Percentiles rank a stretch among this genome's conserved stretches.
These are phyloP conservation scores for Melanchra persicariae DNA, from an alignment of 2,888 invertebrate genomes.

Conservation along the genomic window DNA sequence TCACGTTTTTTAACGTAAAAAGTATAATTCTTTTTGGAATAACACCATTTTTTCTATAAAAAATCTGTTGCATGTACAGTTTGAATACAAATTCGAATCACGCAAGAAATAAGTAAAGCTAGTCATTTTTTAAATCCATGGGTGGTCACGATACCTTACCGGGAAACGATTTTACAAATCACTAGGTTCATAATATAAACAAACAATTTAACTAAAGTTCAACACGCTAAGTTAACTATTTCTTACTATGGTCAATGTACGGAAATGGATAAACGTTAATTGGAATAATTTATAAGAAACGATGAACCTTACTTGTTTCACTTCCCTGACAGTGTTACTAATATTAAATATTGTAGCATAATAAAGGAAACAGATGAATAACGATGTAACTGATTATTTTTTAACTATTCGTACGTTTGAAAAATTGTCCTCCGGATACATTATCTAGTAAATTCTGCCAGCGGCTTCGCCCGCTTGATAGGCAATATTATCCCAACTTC, in stretches of 20 bases:
- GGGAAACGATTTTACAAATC: constrained; percentile 69
- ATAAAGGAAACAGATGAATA: constrained; percentile 16
- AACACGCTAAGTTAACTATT: constrained; percentile 60
- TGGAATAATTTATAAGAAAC: constrained; percentile 45
- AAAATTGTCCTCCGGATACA: too few species aligned
- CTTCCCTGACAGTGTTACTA: constrained; percentile 14
- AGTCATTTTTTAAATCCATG: constrained; percentile 60
- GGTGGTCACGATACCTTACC: constrained; percentile 64
- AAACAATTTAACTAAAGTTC: constrained; percentile 61
- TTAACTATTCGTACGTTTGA: too few species aligned
- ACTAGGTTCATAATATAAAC: constrained; percentile 63
- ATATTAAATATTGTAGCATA: constrained; percentile 10
- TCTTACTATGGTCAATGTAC: constrained; percentile 55
- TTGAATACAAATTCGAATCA: constrained; percentile 59
- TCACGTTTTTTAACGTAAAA: constrained; percentile 8
- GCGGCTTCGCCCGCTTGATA: too few species aligned
- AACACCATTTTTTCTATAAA: constrained; percentile 25
- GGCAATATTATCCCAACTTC: too few species aligned
- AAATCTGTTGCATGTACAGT: constrained; percentile 24
- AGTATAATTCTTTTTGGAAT: constrained; percentile 25
- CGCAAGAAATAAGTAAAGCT: constrained; percentile 52
- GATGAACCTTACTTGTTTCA: constrained; percentile 39
- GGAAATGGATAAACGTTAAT: constrained; percentile 54
- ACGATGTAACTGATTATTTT: neutral
- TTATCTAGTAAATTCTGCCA: too few species aligned